phyloP scores from a whole-genome alignment of 2,113 vertebrate species.

The Ailurus styani region DNA sequence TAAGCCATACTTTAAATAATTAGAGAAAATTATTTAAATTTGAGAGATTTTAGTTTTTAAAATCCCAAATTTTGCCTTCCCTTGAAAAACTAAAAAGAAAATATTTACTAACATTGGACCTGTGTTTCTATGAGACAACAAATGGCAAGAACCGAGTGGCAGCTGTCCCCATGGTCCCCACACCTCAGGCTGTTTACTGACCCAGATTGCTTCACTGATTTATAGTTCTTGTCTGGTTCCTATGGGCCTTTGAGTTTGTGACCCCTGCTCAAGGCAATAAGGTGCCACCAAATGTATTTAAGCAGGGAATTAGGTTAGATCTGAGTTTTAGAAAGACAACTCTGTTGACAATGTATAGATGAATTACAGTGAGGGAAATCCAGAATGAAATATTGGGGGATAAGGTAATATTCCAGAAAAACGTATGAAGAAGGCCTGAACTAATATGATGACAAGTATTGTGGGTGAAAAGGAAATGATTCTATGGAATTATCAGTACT shows the following conservation, averaged over 20 bases:
- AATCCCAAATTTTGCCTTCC: not conserved
- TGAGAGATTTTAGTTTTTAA: not conserved
- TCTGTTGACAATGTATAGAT: not conserved
- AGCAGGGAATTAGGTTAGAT: not conserved
- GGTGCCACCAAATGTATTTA: not conserved
- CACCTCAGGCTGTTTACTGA: not conserved
- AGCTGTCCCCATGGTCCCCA: not conserved
- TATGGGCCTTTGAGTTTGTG: not conserved
- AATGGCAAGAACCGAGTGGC: not conserved
- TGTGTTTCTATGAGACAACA: not conserved
- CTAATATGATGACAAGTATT: not conserved
- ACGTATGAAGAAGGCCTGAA: not conserved
- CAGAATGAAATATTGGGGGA: not conserved
- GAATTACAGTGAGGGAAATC: not conserved
- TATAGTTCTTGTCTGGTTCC: not conserved
- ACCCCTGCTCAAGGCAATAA: not conserved
- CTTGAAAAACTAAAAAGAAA: not conserved
- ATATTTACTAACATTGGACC: not conserved
- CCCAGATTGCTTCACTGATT: not conserved
- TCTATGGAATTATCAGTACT: not conserved
- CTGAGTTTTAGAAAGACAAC: not conserved
- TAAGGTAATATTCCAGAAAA: not conserved
- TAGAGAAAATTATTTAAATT: not conserved
- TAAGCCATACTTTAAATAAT: not conserved
- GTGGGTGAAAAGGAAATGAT: not conserved